These are phyloP conservation scores for Odocoileus virginianus DNA, from an alignment of 2,113 vertebrate genomes.

Conservation along the genomic window DNA sequence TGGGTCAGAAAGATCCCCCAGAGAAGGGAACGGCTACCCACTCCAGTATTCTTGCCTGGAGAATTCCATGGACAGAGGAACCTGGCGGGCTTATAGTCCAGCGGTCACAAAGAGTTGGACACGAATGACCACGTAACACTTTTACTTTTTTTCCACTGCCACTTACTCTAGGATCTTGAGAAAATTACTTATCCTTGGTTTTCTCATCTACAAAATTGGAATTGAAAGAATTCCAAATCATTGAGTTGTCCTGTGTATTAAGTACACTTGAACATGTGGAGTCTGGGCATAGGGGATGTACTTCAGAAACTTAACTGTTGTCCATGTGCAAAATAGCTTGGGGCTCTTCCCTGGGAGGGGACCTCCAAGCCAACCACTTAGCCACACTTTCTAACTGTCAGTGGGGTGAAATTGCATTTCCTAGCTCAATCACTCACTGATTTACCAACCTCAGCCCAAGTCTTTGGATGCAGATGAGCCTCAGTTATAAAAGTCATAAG, in stretches of 20 bases:
- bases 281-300: not conserved
- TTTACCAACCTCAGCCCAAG: not conserved
- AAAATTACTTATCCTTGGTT: not conserved
- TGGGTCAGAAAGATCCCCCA: not conserved
- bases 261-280: not conserved
- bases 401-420: not conserved
- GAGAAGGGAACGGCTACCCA: not conserved
- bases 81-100: not conserved
- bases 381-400: not conserved
- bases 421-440: not conserved
- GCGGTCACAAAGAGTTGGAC: not conserved
- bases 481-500: not conserved
- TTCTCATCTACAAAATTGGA: not conserved
- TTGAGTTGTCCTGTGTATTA: not conserved
- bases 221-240: not conserved
- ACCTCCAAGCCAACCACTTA: not conserved
- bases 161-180: not conserved
- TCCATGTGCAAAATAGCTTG: not conserved
- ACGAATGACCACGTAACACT: not conserved
- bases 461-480: not conserved
- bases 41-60: not conserved
- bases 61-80: not conserved
- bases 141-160: not conserved
- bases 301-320: not conserved
- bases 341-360: not conserved